Percentiles rank a stretch among this genome's conserved stretches.
phyloP scores from a whole-genome alignment of 2,888 invertebrate genomes.

The Drosophila helvetica region DNA sequence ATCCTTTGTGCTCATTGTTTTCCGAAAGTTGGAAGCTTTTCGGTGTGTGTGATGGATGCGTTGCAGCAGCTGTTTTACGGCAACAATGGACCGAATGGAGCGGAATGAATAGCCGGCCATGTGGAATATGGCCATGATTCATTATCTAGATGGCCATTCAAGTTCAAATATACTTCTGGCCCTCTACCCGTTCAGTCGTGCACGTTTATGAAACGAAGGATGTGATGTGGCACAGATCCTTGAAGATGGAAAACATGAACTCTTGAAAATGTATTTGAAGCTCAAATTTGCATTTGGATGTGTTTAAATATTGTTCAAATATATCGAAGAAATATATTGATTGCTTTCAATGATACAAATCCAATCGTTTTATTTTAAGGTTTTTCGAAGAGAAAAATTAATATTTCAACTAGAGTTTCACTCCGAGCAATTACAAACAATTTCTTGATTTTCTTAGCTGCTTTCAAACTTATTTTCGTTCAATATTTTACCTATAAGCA shows the following conservation, averaged over 20 bases:
- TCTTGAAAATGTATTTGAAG: neutral
- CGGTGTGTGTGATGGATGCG: constrained; percentile 70
- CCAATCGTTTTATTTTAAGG: too few species aligned
- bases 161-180: constrained; percentile 18
- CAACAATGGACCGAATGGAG: constrained; percentile 51
- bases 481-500: too few species aligned
- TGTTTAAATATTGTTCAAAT: too few species aligned
- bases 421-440: too few species aligned
- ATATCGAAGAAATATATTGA: too few species aligned
- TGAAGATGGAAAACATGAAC: neutral
- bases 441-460: too few species aligned
- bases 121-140: constrained; percentile 20
- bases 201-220: neutral
- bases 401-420: too few species aligned
- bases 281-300: neutral
- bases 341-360: too few species aligned
- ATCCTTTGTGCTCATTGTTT: constrained; percentile 50
- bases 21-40: constrained; percentile 13
- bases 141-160: constrained; percentile 19
- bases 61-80: constrained; percentile 42
- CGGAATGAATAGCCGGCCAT: constrained; percentile 18
- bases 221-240: too few species aligned
- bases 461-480: too few species aligned
- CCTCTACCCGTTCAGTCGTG: constrained; percentile 1
- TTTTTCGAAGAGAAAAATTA: too few species aligned